phyloP scores from a whole-genome alignment of 2,113 vertebrate genomes.

The Nettapus auritus region DNA sequence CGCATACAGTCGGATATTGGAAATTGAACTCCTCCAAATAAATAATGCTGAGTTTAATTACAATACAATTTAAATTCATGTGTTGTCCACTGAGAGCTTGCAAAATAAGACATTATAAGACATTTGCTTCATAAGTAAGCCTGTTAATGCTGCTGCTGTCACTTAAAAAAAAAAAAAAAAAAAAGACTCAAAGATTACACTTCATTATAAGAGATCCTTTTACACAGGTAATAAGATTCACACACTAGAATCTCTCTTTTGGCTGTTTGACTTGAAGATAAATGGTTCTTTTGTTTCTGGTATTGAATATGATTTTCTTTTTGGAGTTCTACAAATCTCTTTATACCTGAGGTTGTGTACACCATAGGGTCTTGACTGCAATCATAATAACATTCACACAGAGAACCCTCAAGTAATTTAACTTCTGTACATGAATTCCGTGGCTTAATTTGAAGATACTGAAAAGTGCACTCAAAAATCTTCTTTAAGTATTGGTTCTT shows the following conservation, averaged over 20 bases:
- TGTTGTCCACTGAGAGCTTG: background rate
- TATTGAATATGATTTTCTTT: background rate
- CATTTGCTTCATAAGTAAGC: background rate
- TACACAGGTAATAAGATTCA: background rate
- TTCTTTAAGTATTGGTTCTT: background rate
- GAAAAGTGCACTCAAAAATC: background rate
- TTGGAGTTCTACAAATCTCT: background rate
- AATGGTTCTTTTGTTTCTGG: background rate
- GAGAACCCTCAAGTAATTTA: conserved; percentile 2
- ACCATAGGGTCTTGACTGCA: background rate
- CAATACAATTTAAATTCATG: background rate
- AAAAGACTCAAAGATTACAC: background rate
- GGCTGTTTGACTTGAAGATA: background rate
- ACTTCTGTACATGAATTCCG: background rate
- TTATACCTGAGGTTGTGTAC: background rate
- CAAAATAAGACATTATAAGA: background rate
- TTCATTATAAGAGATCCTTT: background rate
- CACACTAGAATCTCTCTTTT: background rate
- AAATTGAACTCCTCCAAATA: background rate
- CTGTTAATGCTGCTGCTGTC: background rate
- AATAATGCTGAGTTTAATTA: background rate
- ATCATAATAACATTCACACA: background rate
- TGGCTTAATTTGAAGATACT: conserved; percentile 13
- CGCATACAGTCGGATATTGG: background rate
- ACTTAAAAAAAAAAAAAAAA: background rate